Evolutionary conservation across 2,797 vertebrate species (phyloP).

Genomic region (Onychomys leucogaster): DNA sequence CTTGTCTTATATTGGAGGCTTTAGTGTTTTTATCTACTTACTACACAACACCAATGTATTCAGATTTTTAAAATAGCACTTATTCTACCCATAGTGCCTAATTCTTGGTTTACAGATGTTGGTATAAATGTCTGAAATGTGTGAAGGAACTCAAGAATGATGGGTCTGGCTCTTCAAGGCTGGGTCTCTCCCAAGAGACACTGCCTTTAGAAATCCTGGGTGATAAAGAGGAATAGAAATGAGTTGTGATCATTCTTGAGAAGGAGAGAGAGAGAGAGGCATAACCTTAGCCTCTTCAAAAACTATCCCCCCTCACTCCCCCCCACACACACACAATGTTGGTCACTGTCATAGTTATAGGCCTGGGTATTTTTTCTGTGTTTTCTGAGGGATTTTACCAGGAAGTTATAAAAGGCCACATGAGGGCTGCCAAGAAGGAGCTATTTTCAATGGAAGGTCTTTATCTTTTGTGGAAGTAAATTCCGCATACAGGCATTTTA

Average conservation of each 20-base stretch:
- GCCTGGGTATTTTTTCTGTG: slow-evolving; percentile 11
- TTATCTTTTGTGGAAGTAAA: slow-evolving; percentile 46
- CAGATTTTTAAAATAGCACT: not conserved
- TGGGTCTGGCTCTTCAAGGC: not conserved
- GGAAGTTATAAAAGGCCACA: slow-evolving; percentile 44
- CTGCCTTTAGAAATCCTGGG: not conserved
- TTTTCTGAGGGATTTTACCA: slow-evolving; percentile 54
- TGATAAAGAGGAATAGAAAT: not conserved
- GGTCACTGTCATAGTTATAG: not conserved
- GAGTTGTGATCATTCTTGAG: not conserved
- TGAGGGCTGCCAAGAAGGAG: not conserved
- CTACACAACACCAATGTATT: not conserved
- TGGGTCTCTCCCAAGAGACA: not conserved
- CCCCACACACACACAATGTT: not conserved
- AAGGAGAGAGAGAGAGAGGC: not conserved
- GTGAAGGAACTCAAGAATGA: not conserved
- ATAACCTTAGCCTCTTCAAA: not conserved
- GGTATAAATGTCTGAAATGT: not conserved
- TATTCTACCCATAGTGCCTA: not conserved
- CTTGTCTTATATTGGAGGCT: not conserved
- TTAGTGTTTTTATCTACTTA: not conserved
- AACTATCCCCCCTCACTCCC: not conserved
- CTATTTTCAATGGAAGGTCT: slow-evolving; percentile 59
- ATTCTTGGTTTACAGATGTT: not conserved
- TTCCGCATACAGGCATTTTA: not conserved